Conservation (phyloP, 2,888 invertebrate genomes). For the Lycaena phlaeas region DNA sequence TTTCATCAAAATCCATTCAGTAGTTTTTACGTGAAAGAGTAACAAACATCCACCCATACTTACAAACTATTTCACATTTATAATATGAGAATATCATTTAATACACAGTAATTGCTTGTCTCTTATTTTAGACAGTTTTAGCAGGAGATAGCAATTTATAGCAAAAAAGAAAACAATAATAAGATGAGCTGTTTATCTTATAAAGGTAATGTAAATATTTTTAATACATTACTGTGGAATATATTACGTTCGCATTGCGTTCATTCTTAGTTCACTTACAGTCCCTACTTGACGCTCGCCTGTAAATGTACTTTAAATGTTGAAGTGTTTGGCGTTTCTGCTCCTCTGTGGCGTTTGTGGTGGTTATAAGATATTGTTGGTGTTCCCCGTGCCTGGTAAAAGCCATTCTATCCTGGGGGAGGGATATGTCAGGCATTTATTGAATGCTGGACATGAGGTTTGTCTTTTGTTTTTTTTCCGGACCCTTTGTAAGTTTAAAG, state of each 20-base stretch:
- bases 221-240: too few species aligned
- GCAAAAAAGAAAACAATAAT: too few species aligned
- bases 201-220: too few species aligned
- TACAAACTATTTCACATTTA: too few species aligned
- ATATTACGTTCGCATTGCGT: background rate
- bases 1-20: too few species aligned
- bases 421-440: constrained; percentile 17
- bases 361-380: constrained; percentile 17
- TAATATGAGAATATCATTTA: too few species aligned
- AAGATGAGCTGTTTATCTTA: background rate
- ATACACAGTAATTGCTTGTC: too few species aligned
- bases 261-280: background rate
- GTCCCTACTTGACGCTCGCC: background rate
- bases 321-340: background rate
- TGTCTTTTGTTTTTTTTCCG: constrained; percentile 11
- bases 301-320: background rate
- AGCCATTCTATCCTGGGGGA: constrained; percentile 22
- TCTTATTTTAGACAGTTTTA: too few species aligned
- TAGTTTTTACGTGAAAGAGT: too few species aligned
- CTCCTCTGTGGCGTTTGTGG: constrained; percentile 13
- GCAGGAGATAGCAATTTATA: too few species aligned
- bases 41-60: too few species aligned
- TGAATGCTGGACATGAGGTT: constrained; percentile 22
- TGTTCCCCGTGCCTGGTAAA: constrained; percentile 21
- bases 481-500: too few species aligned